Conservation (phyloP, 2,797 vertebrate species). For the Halcyon leucocephala region DNA sequence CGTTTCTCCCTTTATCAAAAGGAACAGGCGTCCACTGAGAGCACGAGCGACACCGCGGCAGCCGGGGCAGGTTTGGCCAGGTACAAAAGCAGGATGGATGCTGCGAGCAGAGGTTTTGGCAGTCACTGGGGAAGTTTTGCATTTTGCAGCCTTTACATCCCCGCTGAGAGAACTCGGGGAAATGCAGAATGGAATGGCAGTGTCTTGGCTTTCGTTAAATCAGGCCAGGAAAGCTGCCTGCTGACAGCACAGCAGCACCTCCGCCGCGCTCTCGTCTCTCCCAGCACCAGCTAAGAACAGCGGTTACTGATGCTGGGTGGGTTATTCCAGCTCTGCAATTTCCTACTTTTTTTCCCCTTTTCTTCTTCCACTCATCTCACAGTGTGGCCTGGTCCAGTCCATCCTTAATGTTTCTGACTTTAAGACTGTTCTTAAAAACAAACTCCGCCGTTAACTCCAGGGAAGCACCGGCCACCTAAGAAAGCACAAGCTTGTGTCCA, state of each 20-base stretch:
- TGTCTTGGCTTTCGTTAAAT: background rate
- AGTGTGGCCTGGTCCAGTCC: background rate
- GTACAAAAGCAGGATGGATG: background rate
- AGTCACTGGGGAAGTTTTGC: background rate
- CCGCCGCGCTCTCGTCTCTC: background rate
- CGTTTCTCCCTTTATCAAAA: background rate
- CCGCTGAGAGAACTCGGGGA: background rate
- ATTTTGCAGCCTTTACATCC: background rate
- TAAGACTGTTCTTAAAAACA: background rate
- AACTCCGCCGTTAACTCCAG: background rate
- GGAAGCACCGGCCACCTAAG: background rate
- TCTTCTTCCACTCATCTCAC: background rate
- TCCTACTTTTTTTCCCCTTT: background rate
- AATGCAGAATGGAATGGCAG: rapidly evolving
- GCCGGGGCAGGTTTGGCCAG: background rate
- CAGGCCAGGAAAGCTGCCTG: background rate
- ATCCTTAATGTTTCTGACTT: background rate
- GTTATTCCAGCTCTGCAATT: background rate
- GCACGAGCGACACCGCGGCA: rapidly evolving
- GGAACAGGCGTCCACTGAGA: background rate
- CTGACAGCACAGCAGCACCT: background rate
- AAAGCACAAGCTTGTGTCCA: background rate
- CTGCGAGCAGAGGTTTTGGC: background rate
- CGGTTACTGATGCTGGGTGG: background rate
- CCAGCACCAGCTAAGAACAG: background rate